Evolutionary conservation across 2,113 vertebrate genomes (phyloP), one percentile per base, ranked within the genome.

Genomic region (Aptenodytes patagonicus): DNA sequence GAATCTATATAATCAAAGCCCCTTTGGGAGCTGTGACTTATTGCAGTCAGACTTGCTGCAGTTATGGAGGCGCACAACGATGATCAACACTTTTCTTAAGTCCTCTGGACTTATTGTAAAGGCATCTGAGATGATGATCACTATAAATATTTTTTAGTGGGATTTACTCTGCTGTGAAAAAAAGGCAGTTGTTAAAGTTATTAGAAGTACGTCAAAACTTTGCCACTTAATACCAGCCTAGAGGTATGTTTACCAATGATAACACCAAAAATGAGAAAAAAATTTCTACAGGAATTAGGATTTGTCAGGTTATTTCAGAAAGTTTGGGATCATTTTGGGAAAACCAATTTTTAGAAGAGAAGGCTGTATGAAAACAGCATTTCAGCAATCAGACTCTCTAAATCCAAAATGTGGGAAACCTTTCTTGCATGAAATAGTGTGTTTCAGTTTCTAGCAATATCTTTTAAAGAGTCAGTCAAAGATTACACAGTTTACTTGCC

Each of bases 391-490:
- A 61, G 26, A 61, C 54, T 85, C 71, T 77, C 87, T 96, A 95
- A 97, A 97, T 83, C 96, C 93, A 94, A 91, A 97, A 96, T 91
- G 79, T 49, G 80, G 88, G 86, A 95, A 97, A 91, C 13, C 87
- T 92, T 78, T 95, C 95, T 95, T 84, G 91, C 94, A 95, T 97
- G 94, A 96, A 97, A 97, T 97, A 92, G 77, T 31, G 26, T 96
- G 86, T 90, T 97, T 95, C 87, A 87, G 91, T 96, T 93, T 94
- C 83, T 87, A 75, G 65, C 4, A 12, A 40, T 92, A 90, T 83
- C 64, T 90, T 95, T 46, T 44, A 55, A 83, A 83, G 68, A 87
- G 85, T 83, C 40, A 94, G 44, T 68, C 71, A 87, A 91, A 87
- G 78, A 93, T 93, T 94, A 94, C 8, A 51, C 77, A 62, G 64